These are phyloP conservation scores for Cabera pusaria DNA, from an alignment of 2,888 invertebrate species.

Conservation along the genomic window DNA sequence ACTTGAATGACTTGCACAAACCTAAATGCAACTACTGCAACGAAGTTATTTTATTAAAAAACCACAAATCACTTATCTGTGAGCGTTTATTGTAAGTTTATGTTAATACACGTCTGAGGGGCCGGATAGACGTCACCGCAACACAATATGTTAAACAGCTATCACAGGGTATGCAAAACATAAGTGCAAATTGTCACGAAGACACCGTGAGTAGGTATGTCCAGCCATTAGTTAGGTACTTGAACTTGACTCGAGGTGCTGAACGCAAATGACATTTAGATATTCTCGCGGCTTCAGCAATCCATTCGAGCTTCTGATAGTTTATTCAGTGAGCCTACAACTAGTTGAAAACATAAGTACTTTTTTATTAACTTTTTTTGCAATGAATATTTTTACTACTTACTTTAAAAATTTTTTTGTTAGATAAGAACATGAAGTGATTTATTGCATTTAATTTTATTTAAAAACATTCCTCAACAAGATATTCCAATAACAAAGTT, in stretches of 20 bases:
- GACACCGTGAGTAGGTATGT: conserved; percentile 34
- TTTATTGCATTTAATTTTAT: conserved; percentile 1
- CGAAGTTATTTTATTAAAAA: conserved; percentile 23
- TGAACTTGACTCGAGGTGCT: conserved; percentile 67
- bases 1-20: conserved; percentile 3
- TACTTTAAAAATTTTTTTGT: too few relatives aligned
- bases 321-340: too few relatives aligned
- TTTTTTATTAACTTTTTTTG: too few relatives aligned
- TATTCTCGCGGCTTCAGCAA: conserved; percentile 3
- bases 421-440: conserved; percentile 4
- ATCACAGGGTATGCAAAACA: conserved; percentile 49
- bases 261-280: conserved; percentile 45
- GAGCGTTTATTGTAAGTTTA: conserved; percentile 49
- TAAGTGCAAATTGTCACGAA: conserved; percentile 58
- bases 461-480: too few relatives aligned
- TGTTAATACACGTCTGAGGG: conserved; percentile 51
- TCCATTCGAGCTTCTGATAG: too few relatives aligned
- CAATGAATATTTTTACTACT: too few relatives aligned
- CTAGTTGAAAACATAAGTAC: too few relatives aligned
- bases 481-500: too few relatives aligned
- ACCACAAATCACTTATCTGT: conserved; percentile 46
- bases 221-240: conserved; percentile 52
- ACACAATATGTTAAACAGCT: conserved; percentile 48
- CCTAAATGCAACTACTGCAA: conserved; percentile 10
- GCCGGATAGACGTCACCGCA: conserved; percentile 57